Evolutionary conservation across 2,888 invertebrate genomes (phyloP).

Genomic region (Thereva unica): DNA sequence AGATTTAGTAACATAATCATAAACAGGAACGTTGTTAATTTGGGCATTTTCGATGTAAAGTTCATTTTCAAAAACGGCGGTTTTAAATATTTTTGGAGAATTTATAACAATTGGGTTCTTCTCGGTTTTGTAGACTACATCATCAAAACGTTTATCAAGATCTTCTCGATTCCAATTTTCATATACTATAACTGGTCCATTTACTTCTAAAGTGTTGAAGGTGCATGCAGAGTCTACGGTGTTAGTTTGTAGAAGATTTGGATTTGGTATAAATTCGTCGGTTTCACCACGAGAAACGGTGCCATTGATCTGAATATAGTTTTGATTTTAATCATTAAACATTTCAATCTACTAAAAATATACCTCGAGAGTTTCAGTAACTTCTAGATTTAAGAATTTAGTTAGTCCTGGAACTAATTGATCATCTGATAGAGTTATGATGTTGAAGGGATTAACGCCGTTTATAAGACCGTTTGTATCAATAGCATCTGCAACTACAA

Average conservation of each 20-base stretch:
- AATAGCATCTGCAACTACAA: constrained; percentile 51
- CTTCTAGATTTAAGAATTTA: constrained; percentile 61
- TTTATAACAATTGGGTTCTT: constrained; percentile 53
- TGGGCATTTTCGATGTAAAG: constrained; percentile 55
- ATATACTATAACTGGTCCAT: constrained; percentile 59
- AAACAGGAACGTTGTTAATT: constrained; percentile 58
- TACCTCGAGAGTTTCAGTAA: constrained; percentile 60
- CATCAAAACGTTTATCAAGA: constrained; percentile 56
- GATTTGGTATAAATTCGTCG: constrained; percentile 58
- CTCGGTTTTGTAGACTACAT: constrained; percentile 59
- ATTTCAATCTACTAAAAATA: constrained; percentile 2
- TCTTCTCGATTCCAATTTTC: constrained; percentile 56
- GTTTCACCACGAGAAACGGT: constrained; percentile 57
- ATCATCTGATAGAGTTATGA: constrained; percentile 58
- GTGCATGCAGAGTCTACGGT: constrained; percentile 57
- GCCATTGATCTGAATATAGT: constrained; percentile 59
- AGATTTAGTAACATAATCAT: constrained; percentile 60
- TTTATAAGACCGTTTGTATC: constrained; percentile 58
- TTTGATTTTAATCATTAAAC: background rate
- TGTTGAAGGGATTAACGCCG: constrained; percentile 57
- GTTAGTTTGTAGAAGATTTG: constrained; percentile 58
- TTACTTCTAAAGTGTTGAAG: constrained; percentile 60
- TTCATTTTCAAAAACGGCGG: constrained; percentile 55
- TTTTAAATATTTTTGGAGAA: constrained; percentile 59
- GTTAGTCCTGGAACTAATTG: constrained; percentile 58